Percentiles rank a stretch among this genome's conserved stretches.
phyloP scores from a whole-genome alignment of 2,888 invertebrate genomes.

The Tachystola acroxantha region DNA sequence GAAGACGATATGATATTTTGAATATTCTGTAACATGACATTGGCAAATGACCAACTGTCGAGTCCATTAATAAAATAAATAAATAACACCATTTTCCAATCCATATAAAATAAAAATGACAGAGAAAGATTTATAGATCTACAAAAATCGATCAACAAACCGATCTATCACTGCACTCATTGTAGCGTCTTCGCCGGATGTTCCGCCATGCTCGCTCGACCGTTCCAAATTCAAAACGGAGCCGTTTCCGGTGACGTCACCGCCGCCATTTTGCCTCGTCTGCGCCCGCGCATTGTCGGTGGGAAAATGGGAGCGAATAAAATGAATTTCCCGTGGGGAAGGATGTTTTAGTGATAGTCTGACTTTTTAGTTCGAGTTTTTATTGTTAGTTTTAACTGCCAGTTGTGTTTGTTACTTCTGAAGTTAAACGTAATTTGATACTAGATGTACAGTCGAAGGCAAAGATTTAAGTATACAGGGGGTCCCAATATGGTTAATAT shows the following conservation, averaged over 20 bases:
- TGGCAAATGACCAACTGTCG: no score
- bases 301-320: slow-evolving; percentile 67
- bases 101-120: no score
- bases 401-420: no score
- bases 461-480: no score
- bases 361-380: slow-evolving; percentile 3
- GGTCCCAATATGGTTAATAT: no score
- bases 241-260: slow-evolving; percentile 74
- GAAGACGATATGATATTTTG: no score
- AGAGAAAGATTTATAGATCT: no score
- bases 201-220: slow-evolving; percentile 76
- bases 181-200: slow-evolving; percentile 76
- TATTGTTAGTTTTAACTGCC: no score
- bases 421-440: no score
- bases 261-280: slow-evolving; percentile 60
- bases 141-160: slow-evolving; percentile 20
- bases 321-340: slow-evolving; percentile 55
- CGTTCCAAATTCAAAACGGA: slow-evolving; percentile 77
- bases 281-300: slow-evolving; percentile 54
- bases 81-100: not conserved
- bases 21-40: no score
- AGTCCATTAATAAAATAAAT: no score
- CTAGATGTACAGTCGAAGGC: no score
- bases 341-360: slow-evolving; percentile 6
- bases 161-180: slow-evolving; percentile 49